Conservation (phyloP, 2,113 vertebrate species). For the Monopterus albus region DNA sequence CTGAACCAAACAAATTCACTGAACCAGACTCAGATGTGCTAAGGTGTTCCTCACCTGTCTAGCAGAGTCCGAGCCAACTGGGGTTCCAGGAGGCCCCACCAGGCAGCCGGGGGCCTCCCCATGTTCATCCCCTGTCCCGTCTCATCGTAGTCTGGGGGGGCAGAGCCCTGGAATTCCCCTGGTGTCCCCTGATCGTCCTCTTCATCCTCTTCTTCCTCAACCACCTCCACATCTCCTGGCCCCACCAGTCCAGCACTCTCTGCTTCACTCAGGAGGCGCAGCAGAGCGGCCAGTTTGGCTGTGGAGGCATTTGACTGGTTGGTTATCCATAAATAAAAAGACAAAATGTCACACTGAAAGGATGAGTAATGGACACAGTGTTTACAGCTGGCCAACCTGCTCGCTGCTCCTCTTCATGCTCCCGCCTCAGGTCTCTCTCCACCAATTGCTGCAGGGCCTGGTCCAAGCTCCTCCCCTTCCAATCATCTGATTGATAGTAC, state of each 20-base stretch:
- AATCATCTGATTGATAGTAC: slow-evolving; percentile 75
- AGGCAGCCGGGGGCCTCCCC: slow-evolving; percentile 65
- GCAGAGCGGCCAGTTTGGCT: slow-evolving; percentile 78
- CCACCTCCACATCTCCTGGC: slow-evolving; percentile 45
- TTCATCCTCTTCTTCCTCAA: slow-evolving; percentile 73
- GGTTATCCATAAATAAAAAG: too few relatives aligned
- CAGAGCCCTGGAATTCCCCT: slow-evolving; percentile 68
- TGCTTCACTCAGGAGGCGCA: slow-evolving; percentile 79
- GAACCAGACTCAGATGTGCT: neutral
- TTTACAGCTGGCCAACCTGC: slow-evolving; percentile 61
- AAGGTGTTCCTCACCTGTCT: too few relatives aligned
- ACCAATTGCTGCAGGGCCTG: slow-evolving; percentile 83
- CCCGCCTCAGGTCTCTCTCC: slow-evolving; percentile 81
- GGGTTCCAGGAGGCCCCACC: slow-evolving; percentile 67
- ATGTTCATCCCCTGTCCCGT: slow-evolving; percentile 68
- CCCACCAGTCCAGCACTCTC: slow-evolving; percentile 54
- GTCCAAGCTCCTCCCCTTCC: slow-evolving; percentile 76
- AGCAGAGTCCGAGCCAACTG: slow-evolving; percentile 77
- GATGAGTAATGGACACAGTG: too few relatives aligned
- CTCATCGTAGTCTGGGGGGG: slow-evolving; percentile 81
- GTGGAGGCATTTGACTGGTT: slow-evolving; percentile 38
- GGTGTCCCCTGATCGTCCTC: slow-evolving; percentile 62
- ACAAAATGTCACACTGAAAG: too few relatives aligned
- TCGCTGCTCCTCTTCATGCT: slow-evolving; percentile 66
- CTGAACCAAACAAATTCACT: neutral